These are phyloP conservation scores for Otus sunia DNA, from an alignment of 2,113 vertebrate genomes.

Conservation along the genomic window DNA sequence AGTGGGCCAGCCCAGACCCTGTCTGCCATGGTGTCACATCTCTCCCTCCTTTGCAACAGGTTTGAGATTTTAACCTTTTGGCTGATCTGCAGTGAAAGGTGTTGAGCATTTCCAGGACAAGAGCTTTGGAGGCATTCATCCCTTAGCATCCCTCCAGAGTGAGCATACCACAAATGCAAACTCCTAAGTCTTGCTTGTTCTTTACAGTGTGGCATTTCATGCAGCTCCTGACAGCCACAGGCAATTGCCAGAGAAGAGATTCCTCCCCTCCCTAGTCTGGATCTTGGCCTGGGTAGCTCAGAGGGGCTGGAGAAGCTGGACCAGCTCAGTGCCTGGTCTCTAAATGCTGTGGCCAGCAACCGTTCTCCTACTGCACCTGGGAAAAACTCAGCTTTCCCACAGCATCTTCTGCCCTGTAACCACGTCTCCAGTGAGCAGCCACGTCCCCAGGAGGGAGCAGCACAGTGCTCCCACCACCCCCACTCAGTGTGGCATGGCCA, in stretches of 20 bases:
- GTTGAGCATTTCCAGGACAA: accelerated
- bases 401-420: neutral
- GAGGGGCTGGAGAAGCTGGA: neutral
- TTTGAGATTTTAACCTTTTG: neutral
- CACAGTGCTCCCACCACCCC: neutral
- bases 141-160: neutral
- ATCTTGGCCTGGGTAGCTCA: neutral
- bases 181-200: neutral
- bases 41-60: neutral
- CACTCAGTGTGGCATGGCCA: neutral
- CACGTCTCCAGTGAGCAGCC: neutral
- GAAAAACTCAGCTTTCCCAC: neutral
- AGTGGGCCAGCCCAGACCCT: neutral
- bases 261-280: neutral
- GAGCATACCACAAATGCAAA: neutral
- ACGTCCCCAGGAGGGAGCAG: neutral
- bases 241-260: neutral
- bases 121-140: too few relatives aligned
- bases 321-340: neutral
- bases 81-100: neutral
- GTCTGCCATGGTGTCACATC: neutral
- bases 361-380: neutral
- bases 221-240: neutral
- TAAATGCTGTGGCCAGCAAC: neutral
- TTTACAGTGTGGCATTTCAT: neutral